Percentiles rank a stretch among this genome's conserved stretches.
These are phyloP conservation scores for Lycodopsis pacificus DNA, from an alignment of 2,797 vertebrate genomes.

Conservation along the genomic window DNA sequence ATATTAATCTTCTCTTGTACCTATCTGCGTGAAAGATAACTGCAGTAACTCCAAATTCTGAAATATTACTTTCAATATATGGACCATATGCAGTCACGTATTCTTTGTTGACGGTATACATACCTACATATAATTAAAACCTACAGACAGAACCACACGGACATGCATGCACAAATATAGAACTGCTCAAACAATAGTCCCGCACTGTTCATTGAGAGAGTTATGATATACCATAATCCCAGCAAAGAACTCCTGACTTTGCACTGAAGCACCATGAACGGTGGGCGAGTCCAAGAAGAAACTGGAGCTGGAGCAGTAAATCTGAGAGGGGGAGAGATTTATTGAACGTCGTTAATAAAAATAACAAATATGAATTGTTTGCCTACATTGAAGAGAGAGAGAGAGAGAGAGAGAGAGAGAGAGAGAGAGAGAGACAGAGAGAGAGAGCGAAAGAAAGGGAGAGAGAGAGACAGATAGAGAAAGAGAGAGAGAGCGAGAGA, in stretches of 20 bases:
- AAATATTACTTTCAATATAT: neutral
- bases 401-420: neutral
- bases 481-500: no score
- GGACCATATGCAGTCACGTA: neutral
- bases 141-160: neutral
- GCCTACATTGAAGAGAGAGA: neutral
- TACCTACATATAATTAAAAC: neutral
- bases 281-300: conserved; percentile 89
- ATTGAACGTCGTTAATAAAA: neutral
- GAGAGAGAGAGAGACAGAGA: neutral
- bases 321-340: conserved; percentile 72
- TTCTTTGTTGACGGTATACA: neutral
- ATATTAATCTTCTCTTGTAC: neutral
- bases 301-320: conserved; percentile 88
- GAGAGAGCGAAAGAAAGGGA: neutral
- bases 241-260: conserved; percentile 92
- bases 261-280: conserved; percentile 76
- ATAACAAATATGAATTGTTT: neutral
- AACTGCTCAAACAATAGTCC: neutral
- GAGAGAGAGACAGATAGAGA: no score
- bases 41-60: neutral
- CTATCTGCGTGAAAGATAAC: neutral
- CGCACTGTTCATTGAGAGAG: neutral
- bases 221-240: conserved; percentile 82
- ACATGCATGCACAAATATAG: conserved; percentile 2